Conservation (phyloP, 2,888 invertebrate species). For the Lasioglossum figueresi region DNA sequence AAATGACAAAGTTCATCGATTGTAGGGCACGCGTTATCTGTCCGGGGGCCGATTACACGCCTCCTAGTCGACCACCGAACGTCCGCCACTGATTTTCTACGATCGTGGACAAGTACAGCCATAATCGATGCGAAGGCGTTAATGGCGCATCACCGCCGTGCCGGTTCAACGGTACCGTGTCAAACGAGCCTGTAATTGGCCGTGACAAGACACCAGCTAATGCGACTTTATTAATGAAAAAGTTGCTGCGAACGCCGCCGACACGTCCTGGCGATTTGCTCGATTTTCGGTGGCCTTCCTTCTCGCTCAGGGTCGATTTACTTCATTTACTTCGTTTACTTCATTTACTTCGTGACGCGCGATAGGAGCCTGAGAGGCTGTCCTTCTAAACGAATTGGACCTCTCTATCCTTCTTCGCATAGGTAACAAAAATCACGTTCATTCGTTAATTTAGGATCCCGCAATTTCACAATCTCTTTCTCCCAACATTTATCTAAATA, state of each 20-base stretch:
- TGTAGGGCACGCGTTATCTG: slow-evolving; percentile 69
- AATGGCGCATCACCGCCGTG: slow-evolving; percentile 37
- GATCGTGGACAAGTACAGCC: background rate
- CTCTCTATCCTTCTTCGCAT: background rate
- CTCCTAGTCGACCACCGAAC: slow-evolving; percentile 20
- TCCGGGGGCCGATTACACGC: slow-evolving; percentile 49
- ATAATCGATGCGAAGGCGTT: slow-evolving; percentile 60
- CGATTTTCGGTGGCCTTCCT: slow-evolving; percentile 49
- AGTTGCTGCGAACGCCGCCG: slow-evolving; percentile 29
- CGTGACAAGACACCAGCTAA: slow-evolving; percentile 59
- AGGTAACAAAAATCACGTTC: too few relatives aligned
- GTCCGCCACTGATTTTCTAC: slow-evolving; percentile 32
- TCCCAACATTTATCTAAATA: too few relatives aligned
- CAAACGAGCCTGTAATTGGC: slow-evolving; percentile 62
- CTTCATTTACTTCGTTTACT: slow-evolving; percentile 7
- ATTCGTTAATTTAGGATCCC: too few relatives aligned
- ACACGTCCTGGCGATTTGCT: slow-evolving; percentile 27
- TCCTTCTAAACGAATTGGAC: background rate
- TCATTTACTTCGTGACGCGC: slow-evolving; percentile 1
- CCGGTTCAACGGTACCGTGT: slow-evolving; percentile 46
- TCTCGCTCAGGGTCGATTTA: slow-evolving; percentile 35
- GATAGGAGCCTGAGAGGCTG: background rate
- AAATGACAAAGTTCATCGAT: slow-evolving; percentile 76
- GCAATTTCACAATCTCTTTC: too few relatives aligned
- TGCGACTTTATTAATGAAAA: slow-evolving; percentile 61